Percentiles rank a stretch among this genome's conserved stretches.
Conservation (phyloP, 2,113 vertebrate genomes). For the Maccullochella peelii region DNA sequence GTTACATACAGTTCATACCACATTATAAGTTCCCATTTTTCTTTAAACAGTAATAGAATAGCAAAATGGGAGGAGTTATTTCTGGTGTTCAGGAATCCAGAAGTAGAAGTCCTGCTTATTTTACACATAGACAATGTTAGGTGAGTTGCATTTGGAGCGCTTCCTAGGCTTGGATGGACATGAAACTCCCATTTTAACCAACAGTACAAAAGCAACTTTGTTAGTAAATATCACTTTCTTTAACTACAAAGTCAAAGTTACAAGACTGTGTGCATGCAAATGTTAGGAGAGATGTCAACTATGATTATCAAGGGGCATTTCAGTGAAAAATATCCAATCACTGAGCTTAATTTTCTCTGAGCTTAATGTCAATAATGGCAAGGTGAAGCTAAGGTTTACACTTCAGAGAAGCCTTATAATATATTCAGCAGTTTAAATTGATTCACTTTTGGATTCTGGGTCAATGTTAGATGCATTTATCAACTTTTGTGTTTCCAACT, state of each 20-base stretch:
- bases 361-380: background rate
- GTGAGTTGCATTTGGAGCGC: too few relatives aligned
- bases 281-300: background rate
- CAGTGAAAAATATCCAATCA: background rate
- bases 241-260: background rate
- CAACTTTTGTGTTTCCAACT: background rate
- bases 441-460: background rate
- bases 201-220: background rate
- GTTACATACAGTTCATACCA: background rate
- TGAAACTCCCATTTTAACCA: background rate
- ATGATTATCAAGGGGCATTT: background rate
- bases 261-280: background rate
- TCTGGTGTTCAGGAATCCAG: background rate
- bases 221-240: background rate
- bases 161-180: too few relatives aligned
- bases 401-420: background rate
- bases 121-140: background rate
- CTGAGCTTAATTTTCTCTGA: background rate
- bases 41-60: background rate
- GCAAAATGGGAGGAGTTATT: background rate
- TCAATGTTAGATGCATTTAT: background rate
- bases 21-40: background rate
- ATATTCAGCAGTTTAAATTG: slow-evolving; percentile 1
- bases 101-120: background rate
- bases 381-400: slow-evolving; percentile 1